phyloP scores from a whole-genome alignment of 2,888 invertebrate genomes.

The Catocala sponsa region DNA sequence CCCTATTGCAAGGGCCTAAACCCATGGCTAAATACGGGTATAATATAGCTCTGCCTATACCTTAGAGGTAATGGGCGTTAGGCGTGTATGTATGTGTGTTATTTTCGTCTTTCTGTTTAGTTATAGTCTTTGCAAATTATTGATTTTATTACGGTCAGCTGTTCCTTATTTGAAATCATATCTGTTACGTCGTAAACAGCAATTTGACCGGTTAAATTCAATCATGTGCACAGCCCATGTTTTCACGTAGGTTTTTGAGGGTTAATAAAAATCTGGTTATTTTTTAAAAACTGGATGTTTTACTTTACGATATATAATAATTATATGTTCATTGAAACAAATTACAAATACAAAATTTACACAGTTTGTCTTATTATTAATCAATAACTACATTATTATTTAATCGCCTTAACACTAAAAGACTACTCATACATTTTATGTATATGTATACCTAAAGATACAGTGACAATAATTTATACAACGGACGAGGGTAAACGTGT shows the following conservation, averaged over 20 bases:
- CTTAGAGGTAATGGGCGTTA: too few relatives aligned
- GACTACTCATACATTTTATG: slow-evolving; percentile 86
- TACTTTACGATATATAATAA: slow-evolving; percentile 91
- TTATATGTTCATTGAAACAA: slow-evolving; percentile 92
- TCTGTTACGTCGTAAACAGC: too few relatives aligned
- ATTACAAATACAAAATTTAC: slow-evolving; percentile 93
- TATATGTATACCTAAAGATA: slow-evolving; percentile 82
- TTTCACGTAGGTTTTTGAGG: slow-evolving; percentile 1
- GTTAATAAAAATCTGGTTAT: slow-evolving; percentile 78
- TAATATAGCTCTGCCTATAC: too few relatives aligned
- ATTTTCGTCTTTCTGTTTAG: not conserved
- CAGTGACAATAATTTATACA: slow-evolving; percentile 86
- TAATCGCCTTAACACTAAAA: slow-evolving; percentile 86
- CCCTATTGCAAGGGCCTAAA: too few relatives aligned
- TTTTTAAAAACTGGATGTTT: slow-evolving; percentile 90
- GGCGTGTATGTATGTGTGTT: not conserved
- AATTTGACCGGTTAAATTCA: too few relatives aligned
- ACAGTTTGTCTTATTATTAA: slow-evolving; percentile 85
- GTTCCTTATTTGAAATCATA: too few relatives aligned
- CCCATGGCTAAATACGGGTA: too few relatives aligned
- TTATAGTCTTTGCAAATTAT: not conserved
- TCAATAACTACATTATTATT: slow-evolving; percentile 83
- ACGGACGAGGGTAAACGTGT: slow-evolving; percentile 72
- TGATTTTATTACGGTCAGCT: not conserved
- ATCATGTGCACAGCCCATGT: too few relatives aligned